Evolutionary conservation across 2,888 invertebrate species (phyloP), one percentile per base, ranked within the genome.

Genomic region (Melipona beecheii): DNA sequence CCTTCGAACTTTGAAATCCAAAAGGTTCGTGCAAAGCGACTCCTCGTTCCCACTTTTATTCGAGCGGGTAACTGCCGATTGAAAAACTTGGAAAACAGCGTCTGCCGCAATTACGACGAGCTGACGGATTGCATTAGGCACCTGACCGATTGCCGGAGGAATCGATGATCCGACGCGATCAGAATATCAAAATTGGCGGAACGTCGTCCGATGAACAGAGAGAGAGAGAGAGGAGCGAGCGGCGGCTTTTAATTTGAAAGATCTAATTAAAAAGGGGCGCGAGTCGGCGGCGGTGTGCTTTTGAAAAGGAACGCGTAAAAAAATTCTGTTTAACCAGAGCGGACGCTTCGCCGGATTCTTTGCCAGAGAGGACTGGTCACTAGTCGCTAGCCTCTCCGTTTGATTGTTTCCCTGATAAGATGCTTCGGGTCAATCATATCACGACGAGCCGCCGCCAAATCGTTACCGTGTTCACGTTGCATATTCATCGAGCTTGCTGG

Each of bases 371-470:
- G 31, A 54, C 52, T 65, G 49, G 75, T n/a, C n/a, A 24, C 24
- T 27, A 27, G 27, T 78, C 86, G 86, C 84, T 50, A 73, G 77
- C 21, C 50, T 19, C 21, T 54, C 76, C 69, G 36, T n/a, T n/a
- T 82, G 83, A 87, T 82, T 68, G 77, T 27, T 27, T 50, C 69
- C 74, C 87, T 85, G 86, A 88, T 87, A 86, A 86, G 85, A 84
- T 79, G 83, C 83, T 69, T 73, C 70, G 74, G 54, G 74, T 62
- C 60, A 65, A 73, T 81, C 49, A 43, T 66, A 74, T 54, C 76
- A 21, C 9, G 2, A n/a, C n/a, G 13, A 58, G 21, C 24, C 50
- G 24, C 56, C 62, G 68, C 54, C 36, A 54, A 77, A 81, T 81
- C 49, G 64, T 49, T 60, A 54, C 21, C 1, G n/a, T 6, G 71